Percentiles rank a stretch among this genome's conserved stretches.
phyloP scores from a whole-genome alignment of 2,797 vertebrate genomes.

The Microtus californicus region DNA sequence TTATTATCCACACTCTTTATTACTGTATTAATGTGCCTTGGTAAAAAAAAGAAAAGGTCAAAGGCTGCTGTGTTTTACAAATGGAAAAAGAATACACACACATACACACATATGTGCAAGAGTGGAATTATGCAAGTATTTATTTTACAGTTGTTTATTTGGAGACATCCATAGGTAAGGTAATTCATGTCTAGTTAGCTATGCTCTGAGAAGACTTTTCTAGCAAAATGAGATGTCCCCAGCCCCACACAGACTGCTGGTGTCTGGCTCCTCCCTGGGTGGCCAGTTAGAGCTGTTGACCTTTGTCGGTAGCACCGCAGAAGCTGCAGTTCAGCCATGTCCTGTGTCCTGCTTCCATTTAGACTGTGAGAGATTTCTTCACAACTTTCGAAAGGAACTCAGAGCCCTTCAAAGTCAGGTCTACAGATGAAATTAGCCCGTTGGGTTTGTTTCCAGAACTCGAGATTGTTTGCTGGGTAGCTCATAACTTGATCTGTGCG shows the following conservation, averaged over 20 bases:
- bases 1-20: neutral
- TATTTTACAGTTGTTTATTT: slow-evolving; percentile 24
- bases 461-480: slow-evolving; percentile 75
- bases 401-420: slow-evolving; percentile 49
- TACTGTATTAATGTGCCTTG: neutral
- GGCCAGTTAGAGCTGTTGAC: neutral
- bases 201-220: neutral
- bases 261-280: neutral
- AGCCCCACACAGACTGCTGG: neutral
- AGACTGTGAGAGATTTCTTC: neutral
- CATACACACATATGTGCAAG: neutral
- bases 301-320: neutral
- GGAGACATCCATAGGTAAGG: neutral
- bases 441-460: slow-evolving; percentile 68
- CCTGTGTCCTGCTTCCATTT: slow-evolving; percentile 8
- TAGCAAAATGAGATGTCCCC: neutral
- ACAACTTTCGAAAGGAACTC: neutral
- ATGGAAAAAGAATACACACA: neutral
- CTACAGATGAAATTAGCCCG: slow-evolving; percentile 51
- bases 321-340: neutral
- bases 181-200: neutral
- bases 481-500: slow-evolving; percentile 63
- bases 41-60: neutral
- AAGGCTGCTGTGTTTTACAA: slow-evolving; percentile 2
- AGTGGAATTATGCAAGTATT: neutral